Base-by-base conservation (phyloP, 2,113 vertebrate genomes). In the Scomber scombrus region DNA sequence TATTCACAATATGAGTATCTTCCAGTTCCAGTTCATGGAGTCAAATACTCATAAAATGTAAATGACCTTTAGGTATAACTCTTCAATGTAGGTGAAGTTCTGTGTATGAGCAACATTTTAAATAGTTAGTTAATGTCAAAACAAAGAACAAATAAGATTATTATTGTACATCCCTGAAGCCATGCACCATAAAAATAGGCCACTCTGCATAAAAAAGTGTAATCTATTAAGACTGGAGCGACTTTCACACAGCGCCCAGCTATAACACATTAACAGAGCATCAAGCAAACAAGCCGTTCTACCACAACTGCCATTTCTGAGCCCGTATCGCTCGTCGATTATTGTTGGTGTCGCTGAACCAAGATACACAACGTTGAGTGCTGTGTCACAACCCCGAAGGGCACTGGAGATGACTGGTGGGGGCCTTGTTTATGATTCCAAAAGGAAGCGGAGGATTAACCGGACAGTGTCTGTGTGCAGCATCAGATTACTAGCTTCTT, bases 401-500 rank as follows among this genome's bases (percentile, higher is more conserved):
- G 60, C 81, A 76, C 71, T 55, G 54, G 54, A 71, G 80, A 69
- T 49, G 71, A 60, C 79, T 61, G 66, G 29, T 56, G 61, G 66
- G 69, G 40, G 43, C 64, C 77, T 62, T 75, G 81, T 86, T 90
- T 81, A 89, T 86, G 83, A 91, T 75, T 84, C 87, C 71, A 84
- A 73, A 52, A 82, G 88, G 82, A 91, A 86, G 82, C 51, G 16
- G 80, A 15, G 84, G 91, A 92, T 93, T 93, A 93, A 52, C 65
- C 77, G 66, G 65, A 78, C 81, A 49, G 64, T 76, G 75, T 82
- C 70, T 81, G 75, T 85, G 84, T 84, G 82, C 76, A 67, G 86
- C 91, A 82, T 91, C 88, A 92, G 93, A 94, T 93, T 92, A 92
- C 86, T 34, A 76, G 52, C 88, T 88, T 91, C 85, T 89, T 91